Evolutionary conservation across 1,140 invertebrate species (phyloP).

Genomic region (Sminthurides bifidus): DNA sequence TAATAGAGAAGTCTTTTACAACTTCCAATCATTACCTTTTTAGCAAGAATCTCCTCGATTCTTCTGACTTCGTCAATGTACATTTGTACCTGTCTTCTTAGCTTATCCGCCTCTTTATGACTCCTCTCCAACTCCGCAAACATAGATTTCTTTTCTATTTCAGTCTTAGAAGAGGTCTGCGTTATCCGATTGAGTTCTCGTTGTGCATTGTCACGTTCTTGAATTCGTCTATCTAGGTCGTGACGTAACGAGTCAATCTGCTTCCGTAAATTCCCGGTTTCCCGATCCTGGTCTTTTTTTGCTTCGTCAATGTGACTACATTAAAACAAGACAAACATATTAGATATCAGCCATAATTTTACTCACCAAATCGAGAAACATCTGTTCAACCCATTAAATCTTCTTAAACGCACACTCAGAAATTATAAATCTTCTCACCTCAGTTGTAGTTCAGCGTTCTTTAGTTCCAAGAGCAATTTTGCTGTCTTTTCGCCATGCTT

Average conservation of each 20-base stretch:
- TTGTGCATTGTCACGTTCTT: constrained; percentile 23
- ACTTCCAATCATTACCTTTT: constrained; percentile 12
- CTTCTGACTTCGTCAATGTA: constrained; percentile 30
- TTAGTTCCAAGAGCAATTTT: constrained; percentile 15
- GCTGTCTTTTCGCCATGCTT: constrained; percentile 10
- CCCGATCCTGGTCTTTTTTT: constrained; percentile 16
- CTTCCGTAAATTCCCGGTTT: constrained; percentile 5
- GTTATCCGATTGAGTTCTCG: constrained; percentile 13
- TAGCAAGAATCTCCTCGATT: constrained; percentile 24
- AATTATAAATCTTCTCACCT: constrained; percentile 6
- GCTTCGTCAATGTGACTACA: constrained; percentile 19
- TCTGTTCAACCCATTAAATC: neutral
- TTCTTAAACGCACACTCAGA: neutral
- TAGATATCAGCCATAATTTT: neutral
- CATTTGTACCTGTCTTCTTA: constrained; percentile 25
- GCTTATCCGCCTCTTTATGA: constrained; percentile 20
- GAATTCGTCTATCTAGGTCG: constrained; percentile 18
- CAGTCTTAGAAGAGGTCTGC: constrained; percentile 1
- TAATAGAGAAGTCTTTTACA: neutral
- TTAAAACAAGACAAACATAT: neutral
- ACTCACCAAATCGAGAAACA: neutral
- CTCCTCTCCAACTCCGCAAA: constrained; percentile 13
- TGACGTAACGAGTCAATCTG: constrained; percentile 12
- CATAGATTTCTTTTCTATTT: constrained; percentile 16
- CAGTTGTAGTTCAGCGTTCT: constrained; percentile 16